Base-by-base conservation (phyloP, 2,113 vertebrate genomes). In the Stegastes partitus region DNA sequence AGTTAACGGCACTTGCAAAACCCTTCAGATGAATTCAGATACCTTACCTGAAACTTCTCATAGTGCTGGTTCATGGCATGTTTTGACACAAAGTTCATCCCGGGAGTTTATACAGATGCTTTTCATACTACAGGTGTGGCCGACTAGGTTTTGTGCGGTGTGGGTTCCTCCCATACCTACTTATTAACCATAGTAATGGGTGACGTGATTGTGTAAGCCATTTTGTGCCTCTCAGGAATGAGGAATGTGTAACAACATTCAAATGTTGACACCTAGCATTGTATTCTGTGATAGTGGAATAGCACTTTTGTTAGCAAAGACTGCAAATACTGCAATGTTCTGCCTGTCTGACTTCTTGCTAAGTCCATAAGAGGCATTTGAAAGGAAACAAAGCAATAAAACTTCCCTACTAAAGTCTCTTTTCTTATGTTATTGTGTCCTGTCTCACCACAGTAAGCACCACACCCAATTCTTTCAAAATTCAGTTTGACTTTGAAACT, bases 201-300 rank as follows among this genome's bases (percentile, higher is more conserved):
- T 19, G 23, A 42, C 50, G 45, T 71, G 45, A 51, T 23, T 28
- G 23, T 62, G 28, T 63, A 21, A 72, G 21, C 42, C 45, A 57
- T 11, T 53, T 16, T 81, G 22, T 56, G 16, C 19, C 19, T 61
- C 50, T 39, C 23, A 31, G 28, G 31, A 42, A 59, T 68, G 62
- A 79, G 28, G 53, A 79, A 67, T 58, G 42, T 81, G 15, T 12
- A 73, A 31, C 49, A 45, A 14, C 50, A 59, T n/a, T 34, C 11
- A 49, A 12, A 50, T 56, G 28, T 49, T 71, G 70, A 64, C 49
- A 55, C 23, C 16, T 15, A 9, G 23, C 21, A 65, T 68, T 77
- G 49, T 28, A 18, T 25, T 64, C 44, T 55, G 55, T 22, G 23
- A 11, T 50, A 18, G 19, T 23, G 39, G n/a, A 51, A 61, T 14